Base-by-base conservation (phyloP, 2,797 vertebrate species). In the Bufotes viridis region DNA sequence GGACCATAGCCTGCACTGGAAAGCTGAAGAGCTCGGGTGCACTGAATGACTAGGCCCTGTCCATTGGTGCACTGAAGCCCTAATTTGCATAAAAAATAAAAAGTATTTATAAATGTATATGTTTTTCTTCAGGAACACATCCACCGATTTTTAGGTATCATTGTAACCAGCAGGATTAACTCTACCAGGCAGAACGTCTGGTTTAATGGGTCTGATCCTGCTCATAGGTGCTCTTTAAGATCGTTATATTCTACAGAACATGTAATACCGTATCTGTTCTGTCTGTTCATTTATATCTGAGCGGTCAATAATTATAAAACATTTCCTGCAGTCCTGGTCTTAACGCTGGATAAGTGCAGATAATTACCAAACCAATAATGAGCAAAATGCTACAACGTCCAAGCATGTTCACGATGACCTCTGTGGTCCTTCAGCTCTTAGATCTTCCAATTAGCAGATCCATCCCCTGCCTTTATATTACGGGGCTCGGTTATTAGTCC, bases 291-390 rank as follows among this genome's bases (percentile, higher is more conserved):
- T 7, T 53, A 24, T n/a, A 34, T 18, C 29, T 63, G 79, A 61
- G 13, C 22, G 20, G 79, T 1, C 79, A 17, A 34, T 65, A 24
- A 81, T 81, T 81, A 81, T 53, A 0, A 67, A 7, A 49, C 65
- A 22, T 63, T 58, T 78, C 75, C 85, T 24, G 51, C 55, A 22
- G 85, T 60, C 17, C 24, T 20, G 7, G 22, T 18, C 49, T 79
- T 78, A 79, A 69, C 42, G 63, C 65, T 67, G 14, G 5, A 57
- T 58, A 80, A 87, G 65, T 81, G 65, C 24, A 57, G 29, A 42
- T 87, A 80, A 87, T 87, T 72, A 74, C 85, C 34, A 67, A n/a
- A 61, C 78, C 57, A 87, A 61, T 81, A 72, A 81, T 58, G 55
- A 81, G 34, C 65, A 86, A 72, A 80, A 34, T 24, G 34, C 67